Evolutionary conservation across 2,888 invertebrate species (phyloP), one percentile per base, ranked within the genome.

Genomic region (Notocelia uddmanniana): DNA sequence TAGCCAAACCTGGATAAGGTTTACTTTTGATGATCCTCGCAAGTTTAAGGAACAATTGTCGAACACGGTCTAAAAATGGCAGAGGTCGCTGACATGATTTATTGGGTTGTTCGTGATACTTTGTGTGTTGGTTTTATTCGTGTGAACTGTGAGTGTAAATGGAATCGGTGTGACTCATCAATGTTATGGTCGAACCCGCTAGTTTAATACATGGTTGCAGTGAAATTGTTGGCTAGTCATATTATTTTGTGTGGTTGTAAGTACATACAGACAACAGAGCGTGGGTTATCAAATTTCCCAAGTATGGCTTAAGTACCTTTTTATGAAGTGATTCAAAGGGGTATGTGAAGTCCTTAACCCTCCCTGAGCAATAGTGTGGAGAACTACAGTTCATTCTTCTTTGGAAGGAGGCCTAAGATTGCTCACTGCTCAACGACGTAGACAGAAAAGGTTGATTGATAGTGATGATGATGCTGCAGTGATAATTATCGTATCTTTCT

Each of bases 51-150:
- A 77, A 79, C 80, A 80, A 83, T 85, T 85, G 85, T 84, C 60
- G 45, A 77, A 76, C 77, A 81, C 83, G 81, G 79, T 82, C 81
- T 80, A 79, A 83, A 85, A 86, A 86, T 84, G 83, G 80, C 81
- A 81, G 80, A 82, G 88, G 84, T 87, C 86, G 85, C 80, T 81
- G 84, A 80, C 85, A 83, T 86, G 85, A 86, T 85, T 80, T 81
- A 83, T 86, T 68, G 55, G 67, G 55, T 41, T 67, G 37, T 68
- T 48, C 72, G 72, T 68, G 67, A 67, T 72, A 68, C 72, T 67
- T 68, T 50, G 60, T 63, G 69, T 81, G 79, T 82, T 84, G 74
- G 78, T 83, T 84, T 82, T 55, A 31, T 72, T 60, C 55, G 60
- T 71, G 59, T 71, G 66, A 59, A 64, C 41, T 48, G 31, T 21